These are phyloP conservation scores for Rhabdophis nuchalis DNA, from an alignment of 2,797 vertebrate genomes.

Conservation along the genomic window DNA sequence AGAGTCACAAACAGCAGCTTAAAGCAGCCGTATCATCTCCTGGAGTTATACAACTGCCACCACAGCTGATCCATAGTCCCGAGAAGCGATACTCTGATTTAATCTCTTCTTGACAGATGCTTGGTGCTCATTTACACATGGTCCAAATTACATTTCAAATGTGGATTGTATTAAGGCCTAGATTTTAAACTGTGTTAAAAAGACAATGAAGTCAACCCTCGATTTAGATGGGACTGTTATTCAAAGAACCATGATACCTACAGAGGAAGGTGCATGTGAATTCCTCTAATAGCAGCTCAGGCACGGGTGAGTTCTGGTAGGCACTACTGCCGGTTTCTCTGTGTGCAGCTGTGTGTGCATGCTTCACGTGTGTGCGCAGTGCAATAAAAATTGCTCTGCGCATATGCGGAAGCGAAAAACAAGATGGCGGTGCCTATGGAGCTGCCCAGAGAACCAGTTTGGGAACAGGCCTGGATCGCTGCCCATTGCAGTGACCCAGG, in stretches of 20 bases:
- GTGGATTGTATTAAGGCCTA: background rate
- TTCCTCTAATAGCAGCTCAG: background rate
- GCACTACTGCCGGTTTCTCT: too few relatives aligned
- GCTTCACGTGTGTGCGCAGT: too few relatives aligned
- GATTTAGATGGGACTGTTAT: background rate
- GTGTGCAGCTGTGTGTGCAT: too few relatives aligned
- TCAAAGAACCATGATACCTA: background rate
- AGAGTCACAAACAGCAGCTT: background rate
- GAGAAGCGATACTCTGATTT: background rate
- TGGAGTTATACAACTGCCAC: background rate
- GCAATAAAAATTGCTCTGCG: too few relatives aligned
- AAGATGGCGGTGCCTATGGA: too few relatives aligned
- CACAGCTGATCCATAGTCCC: background rate
- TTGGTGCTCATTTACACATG: background rate
- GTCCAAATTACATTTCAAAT: background rate
- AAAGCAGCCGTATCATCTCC: background rate
- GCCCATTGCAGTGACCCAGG: too few relatives aligned
- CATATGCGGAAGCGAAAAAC: too few relatives aligned
- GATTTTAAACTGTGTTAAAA: background rate
- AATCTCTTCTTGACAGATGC: background rate
- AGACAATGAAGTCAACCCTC: background rate
- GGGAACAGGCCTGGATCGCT: too few relatives aligned
- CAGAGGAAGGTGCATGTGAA: background rate
- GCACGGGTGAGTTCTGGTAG: too few relatives aligned
- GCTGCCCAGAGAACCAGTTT: too few relatives aligned